These are phyloP conservation scores for Myripristis jacobus DNA, from an alignment of 2,797 vertebrate genomes.

Conservation along the genomic window DNA sequence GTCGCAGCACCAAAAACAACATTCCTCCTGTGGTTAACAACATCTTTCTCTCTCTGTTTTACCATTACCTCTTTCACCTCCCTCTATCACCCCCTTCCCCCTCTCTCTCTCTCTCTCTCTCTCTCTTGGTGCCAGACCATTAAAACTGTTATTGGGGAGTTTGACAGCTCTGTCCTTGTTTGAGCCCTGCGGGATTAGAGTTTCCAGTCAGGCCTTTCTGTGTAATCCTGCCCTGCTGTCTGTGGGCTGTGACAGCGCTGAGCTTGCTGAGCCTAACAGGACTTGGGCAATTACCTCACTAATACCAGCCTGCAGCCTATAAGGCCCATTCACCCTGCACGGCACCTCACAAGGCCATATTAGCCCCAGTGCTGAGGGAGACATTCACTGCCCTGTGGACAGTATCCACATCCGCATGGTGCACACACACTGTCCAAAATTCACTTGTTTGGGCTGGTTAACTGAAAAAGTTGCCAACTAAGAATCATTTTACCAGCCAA, in stretches of 20 bases:
- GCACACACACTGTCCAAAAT: too few relatives aligned
- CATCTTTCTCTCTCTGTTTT: background rate
- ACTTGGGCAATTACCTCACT: slow-evolving; percentile 22
- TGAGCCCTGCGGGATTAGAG: slow-evolving; percentile 41
- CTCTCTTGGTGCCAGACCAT: slow-evolving; percentile 14
- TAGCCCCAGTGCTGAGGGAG: background rate
- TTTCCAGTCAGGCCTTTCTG: slow-evolving; percentile 30
- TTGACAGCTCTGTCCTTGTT: slow-evolving; percentile 48
- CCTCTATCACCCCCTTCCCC: background rate
- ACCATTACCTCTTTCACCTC: background rate
- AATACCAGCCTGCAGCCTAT: background rate
- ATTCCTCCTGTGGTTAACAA: slow-evolving; percentile 51
- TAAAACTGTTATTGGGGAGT: slow-evolving; percentile 36
- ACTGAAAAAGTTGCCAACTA: too few relatives aligned
- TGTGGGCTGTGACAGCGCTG: slow-evolving; percentile 3
- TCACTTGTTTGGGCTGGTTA: too few relatives aligned
- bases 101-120: background rate
- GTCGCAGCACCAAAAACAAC: slow-evolving; percentile 7
- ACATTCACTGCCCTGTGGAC: too few relatives aligned
- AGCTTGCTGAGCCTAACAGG: background rate
- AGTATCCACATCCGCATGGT: too few relatives aligned
- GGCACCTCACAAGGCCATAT: background rate
- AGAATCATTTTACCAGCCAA: too few relatives aligned
- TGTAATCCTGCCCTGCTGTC: slow-evolving; percentile 37
- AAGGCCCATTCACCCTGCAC: background rate